These are phyloP conservation scores for Urocynchramus pylzowi DNA, from an alignment of 2,113 vertebrate genomes.

Conservation along the genomic window DNA sequence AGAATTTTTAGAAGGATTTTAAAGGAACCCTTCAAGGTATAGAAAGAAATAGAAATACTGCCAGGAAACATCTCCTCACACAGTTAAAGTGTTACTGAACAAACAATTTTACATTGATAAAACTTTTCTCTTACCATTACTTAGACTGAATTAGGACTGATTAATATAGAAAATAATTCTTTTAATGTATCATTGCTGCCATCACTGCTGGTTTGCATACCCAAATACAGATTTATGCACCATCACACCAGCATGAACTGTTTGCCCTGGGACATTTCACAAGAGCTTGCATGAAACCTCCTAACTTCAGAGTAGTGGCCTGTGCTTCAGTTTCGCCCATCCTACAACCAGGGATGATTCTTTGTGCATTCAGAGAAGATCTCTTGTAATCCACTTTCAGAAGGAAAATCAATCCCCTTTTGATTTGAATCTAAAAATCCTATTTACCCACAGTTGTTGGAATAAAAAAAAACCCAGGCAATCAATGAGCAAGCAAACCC, in stretches of 20 bases:
- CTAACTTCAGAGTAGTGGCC: neutral
- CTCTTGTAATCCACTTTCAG: neutral
- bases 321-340: neutral
- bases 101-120: neutral
- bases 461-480: neutral
- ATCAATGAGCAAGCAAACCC: too few species aligned
- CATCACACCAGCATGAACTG: neutral
- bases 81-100: neutral
- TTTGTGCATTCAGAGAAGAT: neutral
- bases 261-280: neutral
- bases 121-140: neutral
- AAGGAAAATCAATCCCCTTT: neutral
- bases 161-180: neutral
- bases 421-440: neutral
- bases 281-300: neutral
- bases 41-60: neutral
- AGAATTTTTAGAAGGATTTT: neutral
- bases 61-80: neutral
- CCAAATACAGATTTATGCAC: neutral
- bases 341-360: neutral
- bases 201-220: neutral
- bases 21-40: neutral
- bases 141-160: neutral
- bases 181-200: neutral
- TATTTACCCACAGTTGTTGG: neutral